phyloP scores from a whole-genome alignment of 2,888 invertebrate genomes.

The Drosophila limbata region DNA sequence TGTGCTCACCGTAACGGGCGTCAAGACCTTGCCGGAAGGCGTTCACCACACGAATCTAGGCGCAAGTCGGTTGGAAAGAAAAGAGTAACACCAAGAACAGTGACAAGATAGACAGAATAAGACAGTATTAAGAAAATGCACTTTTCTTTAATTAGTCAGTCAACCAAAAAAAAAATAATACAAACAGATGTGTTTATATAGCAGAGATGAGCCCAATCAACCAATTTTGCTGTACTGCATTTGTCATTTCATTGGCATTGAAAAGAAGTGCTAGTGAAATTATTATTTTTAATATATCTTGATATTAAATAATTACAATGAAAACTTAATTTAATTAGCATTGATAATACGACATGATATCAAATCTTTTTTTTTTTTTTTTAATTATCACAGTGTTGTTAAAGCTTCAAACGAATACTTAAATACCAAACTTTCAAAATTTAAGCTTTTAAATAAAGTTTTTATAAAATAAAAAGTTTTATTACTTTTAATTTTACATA shows the following conservation, averaged over 20 bases:
- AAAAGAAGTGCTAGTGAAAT: background rate
- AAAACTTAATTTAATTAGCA: too few relatives aligned
- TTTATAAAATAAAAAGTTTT: too few relatives aligned
- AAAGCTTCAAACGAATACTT: too few relatives aligned
- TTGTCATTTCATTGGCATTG: background rate
- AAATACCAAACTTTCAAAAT: too few relatives aligned
- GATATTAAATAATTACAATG: too few relatives aligned
- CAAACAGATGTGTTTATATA: slow-evolving; percentile 22
- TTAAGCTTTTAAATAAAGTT: too few relatives aligned
- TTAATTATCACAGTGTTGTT: too few relatives aligned
- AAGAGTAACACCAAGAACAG: slow-evolving; percentile 66
- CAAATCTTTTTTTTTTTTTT: too few relatives aligned
- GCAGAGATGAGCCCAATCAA: background rate
- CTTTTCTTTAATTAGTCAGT: slow-evolving; percentile 31
- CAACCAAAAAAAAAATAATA: slow-evolving; percentile 30
- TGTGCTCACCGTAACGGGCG: slow-evolving; percentile 96
- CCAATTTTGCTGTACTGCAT: background rate
- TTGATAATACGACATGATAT: too few relatives aligned
- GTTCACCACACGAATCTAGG: slow-evolving; percentile 99
- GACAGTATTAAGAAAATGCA: slow-evolving; percentile 39
- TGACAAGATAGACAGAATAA: slow-evolving; percentile 64
- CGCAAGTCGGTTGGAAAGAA: slow-evolving; percentile 67
- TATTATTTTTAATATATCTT: too few relatives aligned
- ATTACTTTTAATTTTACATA: too few relatives aligned
- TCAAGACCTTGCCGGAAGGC: slow-evolving; percentile 99